Evolutionary conservation across 2,113 vertebrate species (phyloP), one percentile per base, ranked within the genome.

Genomic region (Malurus elegans): DNA sequence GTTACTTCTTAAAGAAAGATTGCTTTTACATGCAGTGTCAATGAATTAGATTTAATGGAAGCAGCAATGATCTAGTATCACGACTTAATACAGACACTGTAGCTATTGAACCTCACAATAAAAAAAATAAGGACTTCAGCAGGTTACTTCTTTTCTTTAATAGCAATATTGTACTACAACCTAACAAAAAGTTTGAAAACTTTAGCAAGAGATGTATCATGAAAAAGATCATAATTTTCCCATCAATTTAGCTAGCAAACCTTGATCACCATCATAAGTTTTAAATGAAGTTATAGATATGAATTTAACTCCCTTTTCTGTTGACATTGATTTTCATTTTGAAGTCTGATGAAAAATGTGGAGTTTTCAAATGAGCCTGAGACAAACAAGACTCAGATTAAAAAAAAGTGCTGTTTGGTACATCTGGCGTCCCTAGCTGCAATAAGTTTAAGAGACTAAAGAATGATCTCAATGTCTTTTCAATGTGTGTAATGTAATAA

Each of bases 31-130:
- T 5, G 12, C 11, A 61, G 58, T 40, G 80, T 82, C 61, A 82
- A 50, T 88, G 58, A 86, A 86, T 95, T 95, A 94, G 48, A 58
- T 92, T 91, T 95, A 96, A 88, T 74, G 84, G 88, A 84, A 84
- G 53, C 44, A 92, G 53, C 88, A 90, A 67, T 58, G 51, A 78
- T 36, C 60, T 38, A 67, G 10, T 70, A 40, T 53, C 44, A 87
- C 87, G 56, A 48, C 36, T 78, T 83, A 61, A 47, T 84, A 28
- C 26, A 62, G 40, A 53, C 36, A 70, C 32, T 36, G 40, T 24
- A 69, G 45, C 21, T 92, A 53, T 50, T 32, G 10, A 44, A 38
- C 38, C 38, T 38, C 38, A 38, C 56, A 74, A 79, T 42, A 24
- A 19, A 66, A 80, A 90, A 65, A 53, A 72, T 15, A 56, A 54